Base-by-base conservation (phyloP, 2,113 vertebrate genomes). In the Eclectus roratus region DNA sequence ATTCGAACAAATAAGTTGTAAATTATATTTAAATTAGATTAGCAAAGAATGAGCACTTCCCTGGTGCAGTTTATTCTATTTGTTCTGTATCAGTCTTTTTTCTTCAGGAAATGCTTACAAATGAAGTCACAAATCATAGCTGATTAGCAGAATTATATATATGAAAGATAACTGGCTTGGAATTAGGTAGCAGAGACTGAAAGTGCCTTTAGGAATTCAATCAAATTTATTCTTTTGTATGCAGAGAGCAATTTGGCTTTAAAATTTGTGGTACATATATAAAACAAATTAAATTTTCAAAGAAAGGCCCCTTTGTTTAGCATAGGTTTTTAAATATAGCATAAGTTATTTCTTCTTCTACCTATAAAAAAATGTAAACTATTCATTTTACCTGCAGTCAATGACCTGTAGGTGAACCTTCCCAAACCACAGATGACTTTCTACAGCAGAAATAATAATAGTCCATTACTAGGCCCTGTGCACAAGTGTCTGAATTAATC, bases 221-320 rank as follows among this genome's bases (percentile, higher is more conserved):
- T 70, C n/a, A 95, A 25, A 87, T 89, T 50, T 93, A 82, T 97
- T 41, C 13, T 83, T 64, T 87, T 65, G 63, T 53, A 85, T 28
- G 29, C 79, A 55, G 73, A 93, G 77, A 55, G 41, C 27, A 92
- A 76, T 90, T 97, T 94, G 85, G 52, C 56, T 95, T 94, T 91
- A 95, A 95, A 94, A 95, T 68, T 47, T 92, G 63, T 63, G n/a
- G 29, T 81, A 86, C 17, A 39, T 83, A 29, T 84, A 91, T 88
- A 94, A 96, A 83, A 69, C 28, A 49, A 82, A 73, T 74, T 47
- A 73, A 88, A 73, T 84, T 96, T 88, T 96, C 91, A 96, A 97
- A 93, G 85, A 81, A 97, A 93, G 80, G 70, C 47, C 27, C 35
- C 49, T 95, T 98, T 97, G 92, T 97, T 96, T 96, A 87, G 41